phyloP scores from a whole-genome alignment of 1,140 invertebrate genomes.

The Arctopsyche grandis region DNA sequence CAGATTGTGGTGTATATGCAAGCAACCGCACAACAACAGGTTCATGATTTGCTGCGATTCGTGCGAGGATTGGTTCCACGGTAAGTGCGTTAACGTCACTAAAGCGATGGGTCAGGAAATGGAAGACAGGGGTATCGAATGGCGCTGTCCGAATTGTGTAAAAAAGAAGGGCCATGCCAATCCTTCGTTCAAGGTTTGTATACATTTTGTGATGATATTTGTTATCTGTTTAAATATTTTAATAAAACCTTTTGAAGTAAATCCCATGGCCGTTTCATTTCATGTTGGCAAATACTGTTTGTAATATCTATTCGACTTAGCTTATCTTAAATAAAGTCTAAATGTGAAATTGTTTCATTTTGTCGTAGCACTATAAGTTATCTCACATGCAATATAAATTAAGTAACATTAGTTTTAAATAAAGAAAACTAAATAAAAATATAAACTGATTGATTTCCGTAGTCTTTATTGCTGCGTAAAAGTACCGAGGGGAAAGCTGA shows the following conservation, averaged over 20 bases:
- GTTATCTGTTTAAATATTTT: slow-evolving; percentile 13
- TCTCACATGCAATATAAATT: neutral
- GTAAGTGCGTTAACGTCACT: slow-evolving; percentile 93
- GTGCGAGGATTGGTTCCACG: slow-evolving; percentile 98
- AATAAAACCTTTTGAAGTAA: slow-evolving; percentile 21
- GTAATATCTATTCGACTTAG: neutral
- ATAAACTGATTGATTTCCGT: neutral
- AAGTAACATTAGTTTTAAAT: neutral
- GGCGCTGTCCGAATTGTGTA: slow-evolving; percentile 88
- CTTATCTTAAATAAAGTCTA: neutral
- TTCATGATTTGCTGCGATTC: slow-evolving; percentile 98
- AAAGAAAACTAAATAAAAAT: neutral
- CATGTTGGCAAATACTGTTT: neutral
- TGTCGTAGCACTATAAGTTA: neutral
- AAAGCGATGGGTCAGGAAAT: slow-evolving; percentile 90
- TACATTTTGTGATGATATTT: neutral
- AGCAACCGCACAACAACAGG: slow-evolving; percentile 93
- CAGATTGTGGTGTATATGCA: slow-evolving; percentile 93
- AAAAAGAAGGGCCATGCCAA: slow-evolving; percentile 69
- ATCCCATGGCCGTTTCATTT: neutral
- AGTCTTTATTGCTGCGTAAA: slow-evolving; percentile 42
- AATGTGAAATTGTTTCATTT: no score
- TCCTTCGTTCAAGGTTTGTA: slow-evolving; percentile 44
- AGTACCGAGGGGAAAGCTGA: slow-evolving; percentile 44
- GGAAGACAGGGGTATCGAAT: slow-evolving; percentile 89